Conservation (phyloP, 1,140 invertebrate genomes). For the Calosoma granatense region DNA sequence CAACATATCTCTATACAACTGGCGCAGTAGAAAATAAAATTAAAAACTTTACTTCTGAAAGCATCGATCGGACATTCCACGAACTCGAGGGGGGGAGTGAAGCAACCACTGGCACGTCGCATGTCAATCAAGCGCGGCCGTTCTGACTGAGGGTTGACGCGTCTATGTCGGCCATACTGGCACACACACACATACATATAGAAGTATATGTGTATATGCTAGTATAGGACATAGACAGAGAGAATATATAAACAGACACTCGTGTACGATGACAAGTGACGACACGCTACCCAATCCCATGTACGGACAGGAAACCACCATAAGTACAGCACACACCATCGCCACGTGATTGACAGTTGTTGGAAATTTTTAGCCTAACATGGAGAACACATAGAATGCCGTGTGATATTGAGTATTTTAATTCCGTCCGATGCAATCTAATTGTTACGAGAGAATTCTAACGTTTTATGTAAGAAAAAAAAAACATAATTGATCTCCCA, state of each 20-base stretch:
- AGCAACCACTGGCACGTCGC: background rate
- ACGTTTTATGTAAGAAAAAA: background rate
- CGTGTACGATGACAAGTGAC: conserved; percentile 1
- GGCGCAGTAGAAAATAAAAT: too few species aligned
- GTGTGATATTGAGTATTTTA: too few species aligned
- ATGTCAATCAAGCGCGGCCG: background rate
- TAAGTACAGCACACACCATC: background rate
- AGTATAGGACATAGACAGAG: background rate
- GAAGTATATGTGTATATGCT: background rate
- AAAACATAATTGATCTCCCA: background rate
- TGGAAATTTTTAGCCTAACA: background rate
- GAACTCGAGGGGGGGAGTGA: too few species aligned
- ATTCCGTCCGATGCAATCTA: too few species aligned
- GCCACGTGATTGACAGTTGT: background rate
- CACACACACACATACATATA: background rate
- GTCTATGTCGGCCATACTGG: background rate
- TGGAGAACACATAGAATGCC: too few species aligned
- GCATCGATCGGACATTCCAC: too few species aligned
- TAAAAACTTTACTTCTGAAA: too few species aligned
- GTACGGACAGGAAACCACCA: background rate
- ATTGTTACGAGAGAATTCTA: too few species aligned
- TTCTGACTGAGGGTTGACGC: background rate
- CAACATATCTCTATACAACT: too few species aligned
- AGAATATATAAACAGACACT: too few species aligned
- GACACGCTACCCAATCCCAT: conserved; percentile 3